Evolutionary conservation across 2,888 invertebrate genomes (phyloP), one percentile per base, ranked within the genome.

Genomic region (Napeogenes sylphis): DNA sequence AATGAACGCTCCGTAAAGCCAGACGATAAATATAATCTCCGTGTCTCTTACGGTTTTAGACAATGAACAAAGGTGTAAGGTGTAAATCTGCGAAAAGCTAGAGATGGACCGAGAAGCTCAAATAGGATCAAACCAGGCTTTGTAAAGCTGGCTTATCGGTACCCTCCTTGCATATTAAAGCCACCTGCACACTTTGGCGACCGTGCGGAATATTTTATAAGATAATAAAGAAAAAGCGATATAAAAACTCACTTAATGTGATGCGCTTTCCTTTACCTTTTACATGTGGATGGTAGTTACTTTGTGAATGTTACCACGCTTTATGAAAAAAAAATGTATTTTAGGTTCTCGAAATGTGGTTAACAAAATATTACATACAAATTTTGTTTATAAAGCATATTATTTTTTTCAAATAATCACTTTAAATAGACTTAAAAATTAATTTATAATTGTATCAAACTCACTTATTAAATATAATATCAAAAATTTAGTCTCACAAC

Each of bases 131-230:
- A 79, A 78, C 73, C 79, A 76, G 79, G 79, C 81, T 83, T 78
- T 81, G 80, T 80, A 76, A 76, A 75, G 73, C 71, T 67, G 77
- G 81, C 82, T 87, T 85, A 84, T 81, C 83, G 82, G 75, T 78
- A 76, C 77, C 72, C 78, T 75, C 74, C 82, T 81, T 85, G 85
- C 84, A 87, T 85, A 87, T 84, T 86, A 83, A 85, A 84, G 77
- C 73, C 69, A 77, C 75, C 78, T 79, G 75, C 76, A 75, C 74
- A 70, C 73, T 74, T 74, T 70, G 69, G 73, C 69, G 64, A 67
- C 73, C 68, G 76, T 64, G 78, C 71, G 75, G 83, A 83, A 84
- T 82, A 79, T 83, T 83, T 74, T 80, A 82, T 80, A 75, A 75
- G 70, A 73, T 67, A 66, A 70, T 72, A 74, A 74, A 71, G 61